Evolutionary conservation across 2,888 invertebrate genomes (phyloP), one percentile per base, ranked within the genome.

Genomic region (Dynastes grantii): DNA sequence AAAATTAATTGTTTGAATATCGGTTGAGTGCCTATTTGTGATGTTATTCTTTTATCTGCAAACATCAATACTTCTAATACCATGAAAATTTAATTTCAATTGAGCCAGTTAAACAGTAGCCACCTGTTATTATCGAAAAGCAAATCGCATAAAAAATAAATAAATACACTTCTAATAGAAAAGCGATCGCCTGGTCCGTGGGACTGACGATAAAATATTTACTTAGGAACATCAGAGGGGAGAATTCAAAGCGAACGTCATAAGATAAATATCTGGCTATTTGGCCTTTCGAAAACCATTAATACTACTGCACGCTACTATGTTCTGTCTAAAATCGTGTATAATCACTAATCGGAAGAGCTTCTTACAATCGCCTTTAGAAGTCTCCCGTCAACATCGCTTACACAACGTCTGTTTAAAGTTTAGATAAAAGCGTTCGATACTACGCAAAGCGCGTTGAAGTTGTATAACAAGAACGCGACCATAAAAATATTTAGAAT

Each of bases 221-320:
- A 67, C 40, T 67, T 67, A 67, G 45, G n/a, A 45, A 67, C 45
- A 67, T 67, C 65, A 67, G 65, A 67, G 16, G 37, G 37, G 40
- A 67, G n/a, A 67, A 16, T 40, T 65, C 45, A 65, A 45, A 37
- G 22, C 45, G 65, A 65, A 67, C n/a, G 63, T 29, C 37, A 64
- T 16, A 40, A 67, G 65, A 67, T 40, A 67, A 67, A 40, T 45
- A 67, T 16, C 40, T 67, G 37, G 11, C 16, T 67, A 11, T 8
- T 45, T 45, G 65, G 2, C 45, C 22, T 1, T 45, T 45, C 40
- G 37, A 67, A n/a, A 45, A 67, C 65, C 22, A 58, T 58, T 58
- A 58, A 58, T 58, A 58, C 55, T 16, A 45, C 37, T 45, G 16
- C 37, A 64, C 2, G 32, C 37, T 64, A 6, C 37, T 3, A 32